phyloP scores from a whole-genome alignment of 2,113 vertebrate species.

The Caranx ignobilis region DNA sequence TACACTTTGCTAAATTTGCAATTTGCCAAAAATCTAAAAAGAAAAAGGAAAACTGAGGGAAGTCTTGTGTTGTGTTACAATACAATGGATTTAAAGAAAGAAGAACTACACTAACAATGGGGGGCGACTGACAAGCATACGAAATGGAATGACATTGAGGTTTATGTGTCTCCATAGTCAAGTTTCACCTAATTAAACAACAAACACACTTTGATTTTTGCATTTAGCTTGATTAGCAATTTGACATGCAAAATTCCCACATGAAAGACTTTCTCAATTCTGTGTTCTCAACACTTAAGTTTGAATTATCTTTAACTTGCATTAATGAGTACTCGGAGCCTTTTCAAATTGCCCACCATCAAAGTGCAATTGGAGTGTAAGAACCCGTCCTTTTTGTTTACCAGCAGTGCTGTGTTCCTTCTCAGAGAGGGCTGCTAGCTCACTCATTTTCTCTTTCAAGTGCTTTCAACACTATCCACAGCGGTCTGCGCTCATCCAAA shows the following conservation, averaged over 20 bases:
- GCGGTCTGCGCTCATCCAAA: slow-evolving; percentile 1
- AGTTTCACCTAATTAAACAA: no score
- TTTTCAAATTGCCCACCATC: slow-evolving; percentile 32
- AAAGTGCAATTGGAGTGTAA: not conserved
- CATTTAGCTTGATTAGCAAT: no score
- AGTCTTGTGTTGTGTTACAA: no score
- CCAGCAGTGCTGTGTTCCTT: not conserved
- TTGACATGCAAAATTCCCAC: not conserved
- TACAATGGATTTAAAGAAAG: no score
- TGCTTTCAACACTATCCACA: slow-evolving; percentile 15
- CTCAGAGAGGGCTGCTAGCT: not conserved
- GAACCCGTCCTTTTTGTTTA: not conserved
- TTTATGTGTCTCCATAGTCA: no score
- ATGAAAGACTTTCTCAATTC: not conserved
- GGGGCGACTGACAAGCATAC: no score
- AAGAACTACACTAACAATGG: no score
- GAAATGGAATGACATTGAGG: no score
- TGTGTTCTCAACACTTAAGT: not conserved
- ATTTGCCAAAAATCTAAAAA: no score
- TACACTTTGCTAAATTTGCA: no score
- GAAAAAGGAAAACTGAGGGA: no score
- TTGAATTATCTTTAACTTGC: not conserved
- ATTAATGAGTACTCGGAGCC: slow-evolving; percentile 18
- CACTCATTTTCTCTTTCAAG: slow-evolving; percentile 31
- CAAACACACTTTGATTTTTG: no score